Conservation (phyloP, 1,140 invertebrate genomes). For the Zophobas atratus region DNA sequence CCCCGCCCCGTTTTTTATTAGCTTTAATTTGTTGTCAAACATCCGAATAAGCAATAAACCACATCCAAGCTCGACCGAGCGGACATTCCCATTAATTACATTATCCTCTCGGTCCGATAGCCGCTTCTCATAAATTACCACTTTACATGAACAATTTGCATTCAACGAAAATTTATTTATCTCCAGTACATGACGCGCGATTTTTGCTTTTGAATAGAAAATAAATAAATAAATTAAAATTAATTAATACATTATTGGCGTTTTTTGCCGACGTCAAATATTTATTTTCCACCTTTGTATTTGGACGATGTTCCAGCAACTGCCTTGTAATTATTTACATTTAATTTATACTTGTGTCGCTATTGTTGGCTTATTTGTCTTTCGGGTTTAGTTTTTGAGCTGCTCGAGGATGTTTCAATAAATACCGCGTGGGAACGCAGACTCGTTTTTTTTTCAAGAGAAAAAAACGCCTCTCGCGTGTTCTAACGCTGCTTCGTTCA, state of each 20-base stretch:
- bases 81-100: slow-evolving; percentile 22
- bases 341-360: background rate
- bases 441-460: too few relatives aligned
- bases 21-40: too few relatives aligned
- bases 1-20: too few relatives aligned
- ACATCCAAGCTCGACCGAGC: background rate
- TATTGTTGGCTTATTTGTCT: slow-evolving; percentile 6
- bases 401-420: background rate
- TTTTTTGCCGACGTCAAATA: background rate
- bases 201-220: slow-evolving; percentile 11
- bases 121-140: slow-evolving; percentile 20
- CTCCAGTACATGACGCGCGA: slow-evolving; percentile 5
- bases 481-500: too few relatives aligned
- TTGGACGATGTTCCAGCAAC: background rate
- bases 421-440: too few relatives aligned
- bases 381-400: background rate
- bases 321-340: background rate
- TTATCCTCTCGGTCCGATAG: background rate
- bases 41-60: too few relatives aligned
- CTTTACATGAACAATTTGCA: slow-evolving; percentile 27
- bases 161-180: slow-evolving; percentile 16
- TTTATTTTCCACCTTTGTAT: slow-evolving; percentile 2
- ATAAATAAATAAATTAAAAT: slow-evolving; percentile 26
- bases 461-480: too few relatives aligned
- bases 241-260: slow-evolving; percentile 25